Percentiles rank a stretch among this genome's conserved stretches.
Evolutionary conservation across 2,888 invertebrate species (phyloP).

Genomic region (Neoascia interrupta): DNA sequence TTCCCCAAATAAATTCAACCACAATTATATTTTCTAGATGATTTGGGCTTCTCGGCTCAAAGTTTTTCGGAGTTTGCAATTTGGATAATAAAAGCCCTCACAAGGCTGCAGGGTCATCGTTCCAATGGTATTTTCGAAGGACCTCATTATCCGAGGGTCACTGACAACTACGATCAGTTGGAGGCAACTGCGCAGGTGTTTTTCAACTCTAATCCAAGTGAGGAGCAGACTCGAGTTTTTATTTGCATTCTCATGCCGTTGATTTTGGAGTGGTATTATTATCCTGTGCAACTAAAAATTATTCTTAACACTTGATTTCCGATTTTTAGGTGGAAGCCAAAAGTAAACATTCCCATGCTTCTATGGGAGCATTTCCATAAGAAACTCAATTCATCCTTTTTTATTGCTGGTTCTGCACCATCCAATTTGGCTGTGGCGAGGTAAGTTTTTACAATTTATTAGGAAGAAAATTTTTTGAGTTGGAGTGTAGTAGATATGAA

Average conservation of each 20-base stretch:
- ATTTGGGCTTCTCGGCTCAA: slow-evolving; percentile 69
- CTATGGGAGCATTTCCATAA: slow-evolving; percentile 83
- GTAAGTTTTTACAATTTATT: slow-evolving; percentile 63
- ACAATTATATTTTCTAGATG: no score
- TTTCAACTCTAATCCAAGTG: slow-evolving; percentile 79
- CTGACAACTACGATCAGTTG: slow-evolving; percentile 79
- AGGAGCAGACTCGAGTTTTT: slow-evolving; percentile 80
- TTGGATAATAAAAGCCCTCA: slow-evolving; percentile 80
- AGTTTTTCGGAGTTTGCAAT: slow-evolving; percentile 76
- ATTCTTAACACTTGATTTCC: not conserved
- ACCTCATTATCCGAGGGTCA: slow-evolving; percentile 60
- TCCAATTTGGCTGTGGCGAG: slow-evolving; percentile 79
- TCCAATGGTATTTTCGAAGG: slow-evolving; percentile 77
- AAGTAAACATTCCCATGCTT: slow-evolving; percentile 80
- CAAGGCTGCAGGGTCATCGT: slow-evolving; percentile 78
- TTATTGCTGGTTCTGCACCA: slow-evolving; percentile 79
- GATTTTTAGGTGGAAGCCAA: slow-evolving; percentile 79
- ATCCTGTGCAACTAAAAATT: not conserved
- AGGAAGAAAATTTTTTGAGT: no score
- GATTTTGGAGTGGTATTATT: slow-evolving; percentile 76
- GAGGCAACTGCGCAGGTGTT: slow-evolving; percentile 80
- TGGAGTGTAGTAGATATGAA: no score
- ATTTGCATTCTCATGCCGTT: slow-evolving; percentile 79
- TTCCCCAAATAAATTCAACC: no score
- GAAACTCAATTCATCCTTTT: slow-evolving; percentile 81